These are phyloP conservation scores for Bradypus variegatus DNA, from an alignment of 2,797 vertebrate species.

Conservation along the genomic window DNA sequence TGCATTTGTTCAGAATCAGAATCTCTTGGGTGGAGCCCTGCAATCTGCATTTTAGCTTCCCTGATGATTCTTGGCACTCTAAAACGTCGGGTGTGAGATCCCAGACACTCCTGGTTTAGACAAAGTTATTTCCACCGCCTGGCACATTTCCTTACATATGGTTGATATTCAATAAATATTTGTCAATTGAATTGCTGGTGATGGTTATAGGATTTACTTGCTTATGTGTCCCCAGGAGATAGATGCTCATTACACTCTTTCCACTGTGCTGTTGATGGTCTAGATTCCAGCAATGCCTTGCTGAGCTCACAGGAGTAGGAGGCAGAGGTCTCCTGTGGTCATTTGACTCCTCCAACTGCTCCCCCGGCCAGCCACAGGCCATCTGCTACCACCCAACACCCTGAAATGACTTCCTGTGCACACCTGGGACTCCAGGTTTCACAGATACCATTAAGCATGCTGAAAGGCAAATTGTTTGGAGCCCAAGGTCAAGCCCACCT, in stretches of 20 bases:
- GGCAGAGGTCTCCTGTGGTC: not conserved
- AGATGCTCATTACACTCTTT: not conserved
- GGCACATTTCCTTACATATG: not conserved
- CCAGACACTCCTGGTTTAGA: not conserved
- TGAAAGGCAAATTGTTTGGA: not conserved
- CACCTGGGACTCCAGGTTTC: not conserved
- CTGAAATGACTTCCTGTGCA: not conserved
- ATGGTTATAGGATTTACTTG: not conserved
- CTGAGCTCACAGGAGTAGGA: not conserved
- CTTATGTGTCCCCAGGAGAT: not conserved
- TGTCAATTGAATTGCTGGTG: not conserved
- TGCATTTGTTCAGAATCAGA: not conserved
- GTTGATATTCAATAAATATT: not conserved
- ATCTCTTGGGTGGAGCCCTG: not conserved
- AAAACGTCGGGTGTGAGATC: not conserved
- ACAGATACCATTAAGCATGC: not conserved
- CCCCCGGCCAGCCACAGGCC: not conserved
- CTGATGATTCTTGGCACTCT: fast-evolving
- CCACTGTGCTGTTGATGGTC: not conserved
- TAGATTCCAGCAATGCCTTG: not conserved
- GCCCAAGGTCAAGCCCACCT: not conserved
- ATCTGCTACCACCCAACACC: not conserved
- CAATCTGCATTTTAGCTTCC: not conserved
- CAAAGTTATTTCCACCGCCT: not conserved
- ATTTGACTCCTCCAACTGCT: not conserved